Percentiles rank a stretch among this genome's conserved stretches.
These are phyloP conservation scores for Gobius niger DNA, from an alignment of 2,113 vertebrate species.

Conservation along the genomic window DNA sequence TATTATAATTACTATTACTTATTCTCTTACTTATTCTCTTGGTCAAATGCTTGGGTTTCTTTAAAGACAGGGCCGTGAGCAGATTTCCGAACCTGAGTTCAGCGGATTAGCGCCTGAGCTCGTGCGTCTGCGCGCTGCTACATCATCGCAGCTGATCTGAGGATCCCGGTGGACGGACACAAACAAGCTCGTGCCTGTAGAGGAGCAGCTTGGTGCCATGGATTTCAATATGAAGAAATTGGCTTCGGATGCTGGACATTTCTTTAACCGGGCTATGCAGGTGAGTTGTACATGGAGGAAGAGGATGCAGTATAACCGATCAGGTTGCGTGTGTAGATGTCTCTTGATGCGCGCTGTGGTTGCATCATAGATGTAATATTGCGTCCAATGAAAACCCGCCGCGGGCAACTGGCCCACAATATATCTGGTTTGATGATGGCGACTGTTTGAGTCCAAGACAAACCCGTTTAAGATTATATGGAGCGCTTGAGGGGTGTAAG, in stretches of 20 bases:
- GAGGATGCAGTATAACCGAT: background rate
- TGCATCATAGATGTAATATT: background rate
- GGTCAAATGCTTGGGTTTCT: conserved; percentile 39
- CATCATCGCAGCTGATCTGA: conserved; percentile 55
- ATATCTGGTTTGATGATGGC: background rate
- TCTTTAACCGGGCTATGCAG: conserved; percentile 90
- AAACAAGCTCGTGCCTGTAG: conserved; percentile 7
- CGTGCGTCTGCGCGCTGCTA: conserved; percentile 17
- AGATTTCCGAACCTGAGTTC: conserved; percentile 46
- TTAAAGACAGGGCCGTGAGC: conserved; percentile 60
- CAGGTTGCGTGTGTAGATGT: background rate
- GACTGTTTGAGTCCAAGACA: background rate
- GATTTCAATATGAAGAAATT: conserved; percentile 96
- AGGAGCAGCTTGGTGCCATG: conserved; percentile 66
- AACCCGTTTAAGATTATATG: background rate
- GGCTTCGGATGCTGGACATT: conserved; percentile 91
- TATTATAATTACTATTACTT: too few species aligned
- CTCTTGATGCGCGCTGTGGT: background rate
- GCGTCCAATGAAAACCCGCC: background rate
- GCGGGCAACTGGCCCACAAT: background rate
- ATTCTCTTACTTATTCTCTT: too few species aligned
- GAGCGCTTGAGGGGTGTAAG: conserved; percentile 26
- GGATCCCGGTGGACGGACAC: conserved; percentile 33
- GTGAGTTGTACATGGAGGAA: conserved; percentile 32
- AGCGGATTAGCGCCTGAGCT: conserved; percentile 40